These are phyloP conservation scores for Epicauta chinensis DNA, from an alignment of 1,140 invertebrate species.

Conservation along the genomic window DNA sequence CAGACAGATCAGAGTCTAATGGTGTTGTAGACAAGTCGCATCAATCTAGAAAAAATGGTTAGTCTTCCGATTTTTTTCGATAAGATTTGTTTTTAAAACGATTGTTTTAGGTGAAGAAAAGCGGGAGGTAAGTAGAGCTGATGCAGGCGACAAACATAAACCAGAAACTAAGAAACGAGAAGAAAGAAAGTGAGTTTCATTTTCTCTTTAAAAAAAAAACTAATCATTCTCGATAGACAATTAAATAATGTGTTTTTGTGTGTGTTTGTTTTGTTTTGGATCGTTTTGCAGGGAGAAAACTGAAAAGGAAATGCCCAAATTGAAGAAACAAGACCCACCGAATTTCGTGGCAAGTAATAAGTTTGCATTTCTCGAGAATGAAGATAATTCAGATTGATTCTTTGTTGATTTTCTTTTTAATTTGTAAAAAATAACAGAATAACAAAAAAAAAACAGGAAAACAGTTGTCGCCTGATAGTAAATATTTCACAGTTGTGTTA, in stretches of 20 bases:
- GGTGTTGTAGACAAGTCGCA: slow-evolving; percentile 4
- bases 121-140: slow-evolving; percentile 1
- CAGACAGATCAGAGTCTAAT: slow-evolving; percentile 3
- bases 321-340: slow-evolving; percentile 36
- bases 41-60: slow-evolving; percentile 4
- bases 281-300: slow-evolving; percentile 30
- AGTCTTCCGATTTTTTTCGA: neutral
- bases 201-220: slow-evolving; percentile 16
- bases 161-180: slow-evolving; percentile 18
- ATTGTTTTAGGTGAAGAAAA: slow-evolving; percentile 9
- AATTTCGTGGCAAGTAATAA: slow-evolving; percentile 37
- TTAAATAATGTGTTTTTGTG: too few relatives aligned
- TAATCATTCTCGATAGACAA: too few relatives aligned
- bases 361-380: slow-evolving; percentile 41
- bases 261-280: too few relatives aligned
- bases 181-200: slow-evolving; percentile 26
- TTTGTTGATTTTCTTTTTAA: neutral
- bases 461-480: slow-evolving; percentile 1
- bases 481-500: slow-evolving; percentile 11
- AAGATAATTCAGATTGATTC: slow-evolving; percentile 23
- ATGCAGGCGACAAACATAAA: slow-evolving; percentile 7
- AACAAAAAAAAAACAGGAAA: too few relatives aligned
- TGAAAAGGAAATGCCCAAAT: slow-evolving; percentile 39
- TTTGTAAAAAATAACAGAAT: slow-evolving; percentile 10
- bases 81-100: neutral